phyloP scores from a whole-genome alignment of 2,113 vertebrate genomes.

The Lagopus muta region DNA sequence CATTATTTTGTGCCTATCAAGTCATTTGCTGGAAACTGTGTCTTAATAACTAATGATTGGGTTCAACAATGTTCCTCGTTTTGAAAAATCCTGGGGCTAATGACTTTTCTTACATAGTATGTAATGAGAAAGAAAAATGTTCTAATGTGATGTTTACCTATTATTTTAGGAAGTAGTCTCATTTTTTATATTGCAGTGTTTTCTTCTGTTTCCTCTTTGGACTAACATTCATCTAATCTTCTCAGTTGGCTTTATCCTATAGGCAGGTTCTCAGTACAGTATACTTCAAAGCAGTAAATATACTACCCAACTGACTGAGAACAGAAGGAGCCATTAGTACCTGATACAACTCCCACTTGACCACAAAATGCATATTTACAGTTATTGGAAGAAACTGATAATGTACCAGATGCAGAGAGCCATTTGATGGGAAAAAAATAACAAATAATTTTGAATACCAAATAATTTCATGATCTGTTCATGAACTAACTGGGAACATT shows the following conservation, averaged over 20 bases:
- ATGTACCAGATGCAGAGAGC: neutral
- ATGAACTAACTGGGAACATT: constrained; percentile 18
- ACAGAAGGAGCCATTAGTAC: neutral
- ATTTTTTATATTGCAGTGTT: neutral
- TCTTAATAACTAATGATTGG: neutral
- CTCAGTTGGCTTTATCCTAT: neutral
- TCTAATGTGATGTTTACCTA: neutral
- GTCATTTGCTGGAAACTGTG: neutral
- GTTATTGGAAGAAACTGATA: neutral
- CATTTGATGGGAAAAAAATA: neutral
- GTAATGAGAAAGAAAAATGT: neutral
- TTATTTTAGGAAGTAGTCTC: neutral
- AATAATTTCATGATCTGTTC: constrained; percentile 20
- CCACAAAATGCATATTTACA: neutral
- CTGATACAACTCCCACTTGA: neutral
- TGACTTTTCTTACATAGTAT: neutral
- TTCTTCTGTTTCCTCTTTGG: constrained; percentile 4
- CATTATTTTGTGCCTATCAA: neutral
- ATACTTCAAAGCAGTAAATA: neutral
- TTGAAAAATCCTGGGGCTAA: neutral
- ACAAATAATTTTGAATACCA: neutral
- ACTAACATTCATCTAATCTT: neutral
- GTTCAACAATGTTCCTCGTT: neutral
- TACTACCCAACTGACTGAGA: neutral
- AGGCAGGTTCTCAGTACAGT: neutral